phyloP scores from a whole-genome alignment of 2,113 vertebrate genomes.

The Hydropotes inermis region DNA sequence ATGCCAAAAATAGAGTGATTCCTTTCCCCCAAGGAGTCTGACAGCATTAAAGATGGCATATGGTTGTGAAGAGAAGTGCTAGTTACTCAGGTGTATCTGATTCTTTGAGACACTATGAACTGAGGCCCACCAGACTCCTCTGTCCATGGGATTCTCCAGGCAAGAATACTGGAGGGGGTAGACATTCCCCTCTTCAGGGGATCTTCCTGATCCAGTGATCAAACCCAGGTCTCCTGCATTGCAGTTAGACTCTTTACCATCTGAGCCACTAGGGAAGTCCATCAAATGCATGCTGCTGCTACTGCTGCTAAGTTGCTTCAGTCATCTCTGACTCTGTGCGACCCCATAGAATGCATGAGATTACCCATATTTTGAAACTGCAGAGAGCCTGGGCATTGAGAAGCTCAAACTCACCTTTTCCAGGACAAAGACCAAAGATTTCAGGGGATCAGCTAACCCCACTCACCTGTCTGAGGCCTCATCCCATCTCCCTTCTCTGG shows the following conservation, averaged over 20 bases:
- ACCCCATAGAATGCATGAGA: too few species aligned
- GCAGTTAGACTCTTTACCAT: neutral
- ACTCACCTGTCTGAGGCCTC: neutral
- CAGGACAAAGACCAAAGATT: neutral
- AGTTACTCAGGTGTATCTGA: neutral
- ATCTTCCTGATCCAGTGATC: neutral
- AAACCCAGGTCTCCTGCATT: neutral
- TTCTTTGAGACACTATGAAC: neutral
- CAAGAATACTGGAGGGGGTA: neutral
- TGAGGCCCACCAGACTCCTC: neutral
- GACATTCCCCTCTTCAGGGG: fast-evolving
- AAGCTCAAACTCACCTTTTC: neutral
- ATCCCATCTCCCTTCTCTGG: neutral
- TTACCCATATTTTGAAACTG: neutral
- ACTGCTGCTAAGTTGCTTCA: too few species aligned
- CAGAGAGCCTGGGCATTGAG: neutral
- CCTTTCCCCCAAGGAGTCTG: neutral
- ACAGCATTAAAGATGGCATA: neutral
- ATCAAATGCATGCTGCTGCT: neutral
- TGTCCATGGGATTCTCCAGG: neutral
- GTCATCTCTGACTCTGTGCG: too few species aligned
- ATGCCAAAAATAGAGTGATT: neutral
- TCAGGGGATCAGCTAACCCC: neutral
- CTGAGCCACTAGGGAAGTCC: neutral
- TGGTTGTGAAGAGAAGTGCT: neutral